Conservation (phyloP, 35 echinoderm and acorn worm genomes). For the Lytechinus pictus region DNA sequence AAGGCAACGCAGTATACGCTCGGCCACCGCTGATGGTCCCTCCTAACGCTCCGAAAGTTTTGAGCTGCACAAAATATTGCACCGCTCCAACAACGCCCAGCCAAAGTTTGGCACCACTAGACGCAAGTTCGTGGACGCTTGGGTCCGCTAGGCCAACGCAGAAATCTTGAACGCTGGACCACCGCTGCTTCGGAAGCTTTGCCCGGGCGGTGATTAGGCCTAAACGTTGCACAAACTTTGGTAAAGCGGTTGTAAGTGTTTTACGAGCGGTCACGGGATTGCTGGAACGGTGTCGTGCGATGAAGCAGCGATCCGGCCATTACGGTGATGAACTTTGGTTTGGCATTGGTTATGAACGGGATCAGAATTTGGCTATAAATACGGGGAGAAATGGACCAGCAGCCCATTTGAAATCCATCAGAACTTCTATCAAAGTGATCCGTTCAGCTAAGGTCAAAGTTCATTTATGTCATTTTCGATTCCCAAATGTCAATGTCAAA, state of each 20-base stretch:
- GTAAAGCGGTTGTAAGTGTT: too few relatives aligned
- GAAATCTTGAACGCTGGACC: neutral
- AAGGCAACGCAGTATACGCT: constrained; percentile 29
- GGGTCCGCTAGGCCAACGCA: neutral
- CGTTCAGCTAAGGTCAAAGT: too few relatives aligned
- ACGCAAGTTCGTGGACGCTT: neutral
- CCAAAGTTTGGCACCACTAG: neutral
- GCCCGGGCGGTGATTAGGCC: neutral
- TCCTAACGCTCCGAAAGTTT: constrained; percentile 37
- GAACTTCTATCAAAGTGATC: too few relatives aligned
- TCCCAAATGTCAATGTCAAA: too few relatives aligned
- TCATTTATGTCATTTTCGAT: too few relatives aligned
- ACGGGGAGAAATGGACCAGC: too few relatives aligned
- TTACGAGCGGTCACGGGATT: neutral
- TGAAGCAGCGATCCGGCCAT: constrained; percentile 36
- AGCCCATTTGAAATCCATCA: too few relatives aligned
- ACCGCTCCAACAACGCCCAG: neutral
- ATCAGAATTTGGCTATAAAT: too few relatives aligned
- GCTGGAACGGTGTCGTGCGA: constrained; percentile 11
- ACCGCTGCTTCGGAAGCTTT: neutral
- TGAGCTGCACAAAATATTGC: constrained; percentile 26
- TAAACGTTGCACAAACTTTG: constrained; percentile 25
- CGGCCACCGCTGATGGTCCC: constrained; percentile 43
- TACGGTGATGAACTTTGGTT: too few relatives aligned
- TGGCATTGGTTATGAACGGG: too few relatives aligned